A percentile compares a stretch with the other conserved stretches of the same genome.
These are phyloP conservation scores for Zaprionus camerounensis DNA, from an alignment of 1,140 invertebrate species.

Conservation along the genomic window DNA sequence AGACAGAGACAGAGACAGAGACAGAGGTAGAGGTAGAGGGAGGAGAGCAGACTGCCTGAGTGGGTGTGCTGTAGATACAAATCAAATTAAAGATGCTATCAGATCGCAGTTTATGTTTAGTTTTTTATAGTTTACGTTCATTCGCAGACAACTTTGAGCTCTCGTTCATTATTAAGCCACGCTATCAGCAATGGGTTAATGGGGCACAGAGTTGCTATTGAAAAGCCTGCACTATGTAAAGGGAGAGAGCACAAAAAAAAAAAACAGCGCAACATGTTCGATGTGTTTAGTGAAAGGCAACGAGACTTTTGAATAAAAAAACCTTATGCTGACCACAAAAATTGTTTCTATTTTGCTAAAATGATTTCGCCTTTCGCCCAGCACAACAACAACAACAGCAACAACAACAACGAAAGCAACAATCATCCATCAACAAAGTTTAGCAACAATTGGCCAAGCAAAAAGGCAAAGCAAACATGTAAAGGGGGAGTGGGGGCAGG, in stretches of 20 bases:
- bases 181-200: not conserved
- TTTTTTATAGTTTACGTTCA: not conserved
- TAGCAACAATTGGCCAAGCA: conserved; percentile 44
- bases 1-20: not conserved
- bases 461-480: conserved; percentile 12
- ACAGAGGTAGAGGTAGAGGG: too few relatives aligned
- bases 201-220: not conserved
- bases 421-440: conserved; percentile 39
- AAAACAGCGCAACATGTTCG: not conserved
- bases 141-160: not conserved
- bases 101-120: not conserved
- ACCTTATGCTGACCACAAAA: conserved; percentile 44
- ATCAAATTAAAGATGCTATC: not conserved
- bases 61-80: not conserved
- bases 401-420: conserved; percentile 16
- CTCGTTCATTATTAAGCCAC: not conserved
- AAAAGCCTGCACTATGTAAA: not conserved
- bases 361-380: conserved; percentile 49
- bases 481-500: not conserved
- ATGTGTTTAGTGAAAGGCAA: conserved; percentile 37
- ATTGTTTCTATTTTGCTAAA: conserved; percentile 27
- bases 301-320: not conserved
- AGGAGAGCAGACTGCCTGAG: not conserved
- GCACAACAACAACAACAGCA: not conserved
- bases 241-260: not conserved